phyloP scores from a whole-genome alignment of 2,113 vertebrate species.

The Alouatta palliata region DNA sequence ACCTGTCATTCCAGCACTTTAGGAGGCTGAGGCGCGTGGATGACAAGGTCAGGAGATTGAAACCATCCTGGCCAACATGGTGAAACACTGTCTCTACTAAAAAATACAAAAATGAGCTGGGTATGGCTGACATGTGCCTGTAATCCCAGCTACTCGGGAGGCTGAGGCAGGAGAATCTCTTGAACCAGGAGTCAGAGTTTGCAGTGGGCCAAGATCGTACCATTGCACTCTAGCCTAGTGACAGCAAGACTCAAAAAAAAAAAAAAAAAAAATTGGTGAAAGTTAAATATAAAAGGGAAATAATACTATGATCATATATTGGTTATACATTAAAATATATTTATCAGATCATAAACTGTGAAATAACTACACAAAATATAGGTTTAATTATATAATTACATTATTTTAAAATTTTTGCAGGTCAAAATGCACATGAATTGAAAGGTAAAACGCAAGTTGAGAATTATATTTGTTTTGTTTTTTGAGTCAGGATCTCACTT shows the following conservation, averaged over 20 bases:
- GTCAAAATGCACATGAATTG: neutral
- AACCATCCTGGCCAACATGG: no score
- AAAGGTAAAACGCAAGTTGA: neutral
- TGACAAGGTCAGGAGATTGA: no score
- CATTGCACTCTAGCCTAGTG: no score
- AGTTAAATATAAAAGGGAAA: neutral
- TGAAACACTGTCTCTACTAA: no score
- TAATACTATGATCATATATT: neutral
- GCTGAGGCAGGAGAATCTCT: no score
- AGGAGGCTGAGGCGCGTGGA: no score
- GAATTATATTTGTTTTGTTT: neutral
- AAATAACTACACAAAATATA: neutral
- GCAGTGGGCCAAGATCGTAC: no score
- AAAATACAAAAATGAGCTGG: no score
- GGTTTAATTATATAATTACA: neutral
- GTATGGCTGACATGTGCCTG: no score
- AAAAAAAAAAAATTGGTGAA: neutral
- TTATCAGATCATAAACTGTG: neutral
- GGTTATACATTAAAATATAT: neutral
- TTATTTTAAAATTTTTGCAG: neutral
- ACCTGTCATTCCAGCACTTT: neutral
- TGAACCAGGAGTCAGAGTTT: no score
- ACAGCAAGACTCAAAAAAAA: neutral
- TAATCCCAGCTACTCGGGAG: no score
- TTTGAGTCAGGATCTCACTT: no score